A percentile compares a stretch with the other conserved stretches of the same genome.
Conservation (phyloP, 1,140 invertebrate species). For the Sminthurinus signatus region DNA sequence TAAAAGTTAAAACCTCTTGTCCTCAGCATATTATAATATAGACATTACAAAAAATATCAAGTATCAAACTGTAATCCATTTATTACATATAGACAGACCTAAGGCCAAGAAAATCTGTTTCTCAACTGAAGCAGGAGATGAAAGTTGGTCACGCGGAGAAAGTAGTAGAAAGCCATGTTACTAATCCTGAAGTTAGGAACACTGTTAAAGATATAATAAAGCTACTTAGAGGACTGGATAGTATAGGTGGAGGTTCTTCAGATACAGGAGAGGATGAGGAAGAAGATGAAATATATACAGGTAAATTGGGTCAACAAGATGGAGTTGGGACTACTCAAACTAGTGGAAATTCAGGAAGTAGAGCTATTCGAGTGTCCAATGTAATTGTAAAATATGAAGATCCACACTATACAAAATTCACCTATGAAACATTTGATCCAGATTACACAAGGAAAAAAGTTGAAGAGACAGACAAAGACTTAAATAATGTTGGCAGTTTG, state of each 20-base stretch:
- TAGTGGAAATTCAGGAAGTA: background rate
- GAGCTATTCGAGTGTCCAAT: background rate
- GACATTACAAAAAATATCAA: background rate
- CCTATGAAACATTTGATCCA: constrained; percentile 4
- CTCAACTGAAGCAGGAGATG: background rate
- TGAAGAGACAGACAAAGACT: no score
- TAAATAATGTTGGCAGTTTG: no score
- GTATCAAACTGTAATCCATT: no score
- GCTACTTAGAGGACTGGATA: constrained; percentile 6
- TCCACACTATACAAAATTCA: background rate
- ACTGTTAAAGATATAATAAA: background rate
- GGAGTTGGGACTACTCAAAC: no score
- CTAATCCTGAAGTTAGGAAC: background rate
- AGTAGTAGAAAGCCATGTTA: background rate
- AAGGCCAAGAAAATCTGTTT: no score
- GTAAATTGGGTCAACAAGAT: background rate
- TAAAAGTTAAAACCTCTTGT: no score
- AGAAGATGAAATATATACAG: background rate
- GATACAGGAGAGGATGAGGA: background rate
- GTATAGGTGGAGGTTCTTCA: background rate
- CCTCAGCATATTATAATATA: background rate
- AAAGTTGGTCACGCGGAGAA: background rate
- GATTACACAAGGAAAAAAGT: no score
- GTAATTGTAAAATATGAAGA: background rate
- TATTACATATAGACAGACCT: no score